Conservation (phyloP, 1,140 invertebrate genomes). For the Diorhabda sublineata region DNA sequence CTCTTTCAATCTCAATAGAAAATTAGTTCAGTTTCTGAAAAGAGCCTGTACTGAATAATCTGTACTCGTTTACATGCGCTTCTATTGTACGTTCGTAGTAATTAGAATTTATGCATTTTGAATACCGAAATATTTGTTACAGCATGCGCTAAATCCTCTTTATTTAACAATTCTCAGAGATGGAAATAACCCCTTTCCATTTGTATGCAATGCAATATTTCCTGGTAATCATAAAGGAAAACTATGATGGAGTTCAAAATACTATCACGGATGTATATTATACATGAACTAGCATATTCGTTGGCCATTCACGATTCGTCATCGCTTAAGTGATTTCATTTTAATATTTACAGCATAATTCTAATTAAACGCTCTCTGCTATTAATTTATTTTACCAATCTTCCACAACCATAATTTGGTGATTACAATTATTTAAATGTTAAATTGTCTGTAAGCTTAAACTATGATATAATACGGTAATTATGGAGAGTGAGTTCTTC, state of each 20-base stretch:
- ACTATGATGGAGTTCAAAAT: slow-evolving; percentile 1
- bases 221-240: background rate
- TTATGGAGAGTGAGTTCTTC: no score
- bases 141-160: slow-evolving; percentile 11
- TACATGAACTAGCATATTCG: no score
- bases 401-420: no score
- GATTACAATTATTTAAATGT: no score
- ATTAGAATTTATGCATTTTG: slow-evolving; percentile 19
- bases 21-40: background rate
- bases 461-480: no score
- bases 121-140: slow-evolving; percentile 17
- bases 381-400: no score
- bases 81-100: slow-evolving; percentile 5
- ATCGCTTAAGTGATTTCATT: no score
- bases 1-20: no score
- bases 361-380: no score
- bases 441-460: no score
- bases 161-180: slow-evolving; percentile 7
- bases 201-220: slow-evolving; percentile 5
- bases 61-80: slow-evolving; percentile 8
- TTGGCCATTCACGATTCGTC: no score
- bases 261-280: background rate
- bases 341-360: no score
- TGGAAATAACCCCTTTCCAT: slow-evolving; percentile 4
- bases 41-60: background rate